Conservation (phyloP, 1,140 invertebrate species). For the Samia ricini region DNA sequence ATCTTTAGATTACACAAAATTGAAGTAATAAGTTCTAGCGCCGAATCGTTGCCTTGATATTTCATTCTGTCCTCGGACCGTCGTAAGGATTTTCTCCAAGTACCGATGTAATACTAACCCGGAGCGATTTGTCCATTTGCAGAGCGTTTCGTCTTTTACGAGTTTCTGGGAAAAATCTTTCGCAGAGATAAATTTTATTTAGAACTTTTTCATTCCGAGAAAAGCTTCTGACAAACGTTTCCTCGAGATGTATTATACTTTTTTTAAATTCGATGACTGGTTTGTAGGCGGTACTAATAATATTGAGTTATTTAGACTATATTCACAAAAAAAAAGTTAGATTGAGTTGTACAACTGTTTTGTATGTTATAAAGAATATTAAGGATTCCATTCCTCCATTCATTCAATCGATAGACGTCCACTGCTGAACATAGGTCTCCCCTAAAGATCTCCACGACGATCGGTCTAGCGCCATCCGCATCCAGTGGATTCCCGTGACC, state of each 20-base stretch:
- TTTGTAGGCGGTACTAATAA: not conserved
- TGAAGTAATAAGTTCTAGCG: not conserved
- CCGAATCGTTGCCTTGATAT: not conserved
- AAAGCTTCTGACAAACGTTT: not conserved
- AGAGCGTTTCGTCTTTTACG: not conserved
- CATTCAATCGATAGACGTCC: too few relatives aligned
- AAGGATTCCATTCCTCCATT: too few relatives aligned
- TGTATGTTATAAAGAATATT: too few relatives aligned
- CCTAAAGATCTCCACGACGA: too few relatives aligned
- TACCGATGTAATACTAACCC: constrained; percentile 14
- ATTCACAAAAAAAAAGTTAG: too few relatives aligned
- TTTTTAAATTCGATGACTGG: not conserved
- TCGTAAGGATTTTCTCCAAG: constrained; percentile 17
- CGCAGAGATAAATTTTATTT: constrained; percentile 3
- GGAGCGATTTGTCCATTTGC: constrained; percentile 16
- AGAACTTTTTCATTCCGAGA: not conserved
- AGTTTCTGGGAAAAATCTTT: constrained; percentile 9
- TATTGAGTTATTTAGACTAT: too few relatives aligned
- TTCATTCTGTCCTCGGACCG: constrained; percentile 8
- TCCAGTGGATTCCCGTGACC: too few relatives aligned
- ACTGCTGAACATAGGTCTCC: too few relatives aligned
- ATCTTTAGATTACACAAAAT: not conserved
- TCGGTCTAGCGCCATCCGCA: too few relatives aligned
- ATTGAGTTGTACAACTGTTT: too few relatives aligned
- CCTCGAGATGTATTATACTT: not conserved